Conservation (phyloP, 2,797 vertebrate genomes). For the Orientallactaga sibirica region DNA sequence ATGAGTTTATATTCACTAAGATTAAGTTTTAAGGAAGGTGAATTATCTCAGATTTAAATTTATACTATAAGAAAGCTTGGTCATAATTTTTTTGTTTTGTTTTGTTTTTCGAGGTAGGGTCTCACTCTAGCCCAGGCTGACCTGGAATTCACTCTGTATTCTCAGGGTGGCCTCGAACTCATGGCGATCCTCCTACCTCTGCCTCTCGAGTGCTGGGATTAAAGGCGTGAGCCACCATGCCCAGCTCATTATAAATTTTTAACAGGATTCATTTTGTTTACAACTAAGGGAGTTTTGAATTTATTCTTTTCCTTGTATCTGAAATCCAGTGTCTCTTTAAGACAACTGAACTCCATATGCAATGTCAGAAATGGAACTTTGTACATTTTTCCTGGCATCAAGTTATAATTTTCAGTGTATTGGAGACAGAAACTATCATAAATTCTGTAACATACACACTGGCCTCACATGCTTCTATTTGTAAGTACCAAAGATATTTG, state of each 20-base stretch:
- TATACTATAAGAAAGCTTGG: conserved; percentile 24
- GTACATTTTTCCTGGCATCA: background rate
- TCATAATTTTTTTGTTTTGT: too few relatives aligned
- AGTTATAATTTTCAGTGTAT: conserved; percentile 31
- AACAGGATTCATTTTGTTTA: background rate
- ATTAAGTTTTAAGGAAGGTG: background rate
- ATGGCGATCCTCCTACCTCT: too few relatives aligned
- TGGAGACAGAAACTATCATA: background rate
- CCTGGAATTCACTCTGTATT: too few relatives aligned
- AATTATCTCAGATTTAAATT: background rate
- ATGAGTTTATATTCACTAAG: background rate
- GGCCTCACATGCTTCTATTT: background rate
- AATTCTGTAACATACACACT: background rate
- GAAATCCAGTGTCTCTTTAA: background rate
- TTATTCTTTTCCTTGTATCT: conserved; percentile 20
- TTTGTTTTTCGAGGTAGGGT: too few relatives aligned
- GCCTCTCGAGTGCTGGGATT: too few relatives aligned
- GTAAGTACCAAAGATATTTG: background rate
- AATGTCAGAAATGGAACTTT: background rate
- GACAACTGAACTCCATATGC: background rate
- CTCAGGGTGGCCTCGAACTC: too few relatives aligned
- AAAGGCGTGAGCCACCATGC: too few relatives aligned
- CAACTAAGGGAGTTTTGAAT: conserved; percentile 28
- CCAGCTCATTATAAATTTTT: background rate
- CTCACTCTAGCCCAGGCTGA: too few relatives aligned